Evolutionary conservation across 2,113 vertebrate species (phyloP).

Genomic region (cattle (Bos taurus)): DNA sequence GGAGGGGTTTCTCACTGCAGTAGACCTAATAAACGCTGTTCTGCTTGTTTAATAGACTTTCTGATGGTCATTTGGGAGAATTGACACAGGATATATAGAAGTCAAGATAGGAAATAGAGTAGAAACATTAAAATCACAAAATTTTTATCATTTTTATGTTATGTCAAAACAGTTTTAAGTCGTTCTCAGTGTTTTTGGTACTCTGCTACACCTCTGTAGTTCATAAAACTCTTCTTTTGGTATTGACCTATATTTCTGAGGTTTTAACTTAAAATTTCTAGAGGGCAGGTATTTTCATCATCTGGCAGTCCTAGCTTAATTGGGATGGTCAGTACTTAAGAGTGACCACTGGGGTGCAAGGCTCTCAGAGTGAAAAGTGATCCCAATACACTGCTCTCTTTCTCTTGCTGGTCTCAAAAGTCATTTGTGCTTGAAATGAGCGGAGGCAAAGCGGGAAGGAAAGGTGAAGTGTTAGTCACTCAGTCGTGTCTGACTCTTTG

Average conservation of each 20-base stretch:
- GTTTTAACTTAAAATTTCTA: not conserved
- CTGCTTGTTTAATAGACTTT: not conserved
- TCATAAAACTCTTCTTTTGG: not conserved
- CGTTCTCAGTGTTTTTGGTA: not conserved
- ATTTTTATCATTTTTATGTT: not conserved
- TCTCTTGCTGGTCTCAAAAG: not conserved
- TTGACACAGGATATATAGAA: accelerated
- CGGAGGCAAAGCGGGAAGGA: not conserved
- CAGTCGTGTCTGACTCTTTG: not conserved
- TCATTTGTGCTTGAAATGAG: not conserved
- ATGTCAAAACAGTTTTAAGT: not conserved
- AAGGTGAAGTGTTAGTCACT: not conserved
- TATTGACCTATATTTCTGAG: not conserved
- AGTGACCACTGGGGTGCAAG: accelerated
- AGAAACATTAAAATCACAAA: not conserved
- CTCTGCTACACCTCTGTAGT: not conserved
- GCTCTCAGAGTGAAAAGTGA: no score
- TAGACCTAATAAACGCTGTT: not conserved
- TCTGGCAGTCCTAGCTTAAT: not conserved
- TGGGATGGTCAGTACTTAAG: not conserved
- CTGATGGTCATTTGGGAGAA: not conserved
- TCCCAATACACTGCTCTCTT: accelerated
- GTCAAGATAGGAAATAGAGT: not conserved
- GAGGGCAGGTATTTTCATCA: not conserved
- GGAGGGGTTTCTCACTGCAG: no score